These are phyloP conservation scores for Papilio demoleus DNA, from an alignment of 2,888 invertebrate genomes.

Conservation along the genomic window DNA sequence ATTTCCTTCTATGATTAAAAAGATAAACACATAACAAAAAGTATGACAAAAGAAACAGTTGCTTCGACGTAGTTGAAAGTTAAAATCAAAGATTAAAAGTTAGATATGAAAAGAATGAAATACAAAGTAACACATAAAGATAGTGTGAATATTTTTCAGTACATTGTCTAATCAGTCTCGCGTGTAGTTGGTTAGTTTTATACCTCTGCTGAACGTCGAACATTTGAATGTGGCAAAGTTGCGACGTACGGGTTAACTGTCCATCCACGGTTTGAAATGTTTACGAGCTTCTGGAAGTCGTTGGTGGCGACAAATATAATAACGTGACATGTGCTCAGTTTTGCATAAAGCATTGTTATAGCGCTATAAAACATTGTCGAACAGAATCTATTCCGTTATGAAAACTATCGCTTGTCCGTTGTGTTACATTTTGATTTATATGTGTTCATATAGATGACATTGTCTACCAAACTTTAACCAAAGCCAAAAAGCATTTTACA, in stretches of 20 bases:
- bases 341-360: constrained; percentile 44
- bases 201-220: constrained; percentile 11
- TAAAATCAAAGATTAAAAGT: background rate
- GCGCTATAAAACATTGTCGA: constrained; percentile 45
- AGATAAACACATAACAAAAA: background rate
- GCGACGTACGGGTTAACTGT: constrained; percentile 40
- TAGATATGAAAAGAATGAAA: background rate
- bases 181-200: constrained; percentile 17
- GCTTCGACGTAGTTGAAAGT: too few species aligned
- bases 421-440: constrained; percentile 1
- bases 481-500: too few species aligned
- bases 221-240: constrained; percentile 41
- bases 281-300: constrained; percentile 49
- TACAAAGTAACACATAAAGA: background rate
- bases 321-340: constrained; percentile 37
- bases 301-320: constrained; percentile 49
- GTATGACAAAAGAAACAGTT: too few species aligned
- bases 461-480: too few species aligned
- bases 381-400: constrained; percentile 35
- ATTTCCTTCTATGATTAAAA: background rate
- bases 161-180: background rate
- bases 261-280: constrained; percentile 49
- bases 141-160: background rate
- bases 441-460: background rate
- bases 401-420: constrained; percentile 14